These are phyloP conservation scores for Diplogasteroides magnus DNA, from an alignment of 1,140 invertebrate species.

Conservation along the genomic window DNA sequence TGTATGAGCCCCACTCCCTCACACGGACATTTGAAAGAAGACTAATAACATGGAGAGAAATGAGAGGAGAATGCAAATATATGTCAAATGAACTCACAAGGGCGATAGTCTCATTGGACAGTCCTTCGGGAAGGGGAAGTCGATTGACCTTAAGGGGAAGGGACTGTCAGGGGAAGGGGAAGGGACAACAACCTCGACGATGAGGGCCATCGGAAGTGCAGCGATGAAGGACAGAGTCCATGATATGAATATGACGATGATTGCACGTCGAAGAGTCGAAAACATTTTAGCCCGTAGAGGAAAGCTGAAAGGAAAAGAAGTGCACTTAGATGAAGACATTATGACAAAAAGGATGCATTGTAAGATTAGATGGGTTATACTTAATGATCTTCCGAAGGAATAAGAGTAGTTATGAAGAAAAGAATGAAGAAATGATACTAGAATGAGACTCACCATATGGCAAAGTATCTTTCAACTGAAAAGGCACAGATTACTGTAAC, in stretches of 20 bases:
- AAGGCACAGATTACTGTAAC: slow-evolving; percentile 86
- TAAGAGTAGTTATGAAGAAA: too few species aligned
- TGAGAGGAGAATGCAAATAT: too few species aligned
- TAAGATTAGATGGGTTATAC: too few species aligned
- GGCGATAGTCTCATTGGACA: too few species aligned
- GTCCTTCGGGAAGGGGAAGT: slow-evolving; percentile 42
- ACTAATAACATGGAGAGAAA: too few species aligned
- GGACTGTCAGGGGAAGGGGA: too few species aligned
- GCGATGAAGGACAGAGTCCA: slow-evolving; percentile 47
- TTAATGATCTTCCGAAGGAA: too few species aligned
- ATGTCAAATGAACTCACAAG: too few species aligned
- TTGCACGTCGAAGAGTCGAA: slow-evolving; percentile 44
- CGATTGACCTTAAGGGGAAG: slow-evolving; percentile 46
- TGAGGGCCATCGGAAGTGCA: slow-evolving; percentile 43
- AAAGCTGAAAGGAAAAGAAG: slow-evolving; percentile 51
- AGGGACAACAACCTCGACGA: slow-evolving; percentile 42
- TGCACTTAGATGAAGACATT: background rate
- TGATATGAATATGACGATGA: slow-evolving; percentile 41
- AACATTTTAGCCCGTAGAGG: slow-evolving; percentile 50
- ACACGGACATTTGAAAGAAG: too few species aligned
- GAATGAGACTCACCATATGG: slow-evolving; percentile 43
- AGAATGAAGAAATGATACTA: background rate
- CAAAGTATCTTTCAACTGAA: slow-evolving; percentile 75
- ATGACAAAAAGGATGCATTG: background rate
- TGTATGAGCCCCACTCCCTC: too few species aligned